These are phyloP conservation scores for Rhincodon typus DNA, from an alignment of 2,797 vertebrate genomes.

Conservation along the genomic window DNA sequence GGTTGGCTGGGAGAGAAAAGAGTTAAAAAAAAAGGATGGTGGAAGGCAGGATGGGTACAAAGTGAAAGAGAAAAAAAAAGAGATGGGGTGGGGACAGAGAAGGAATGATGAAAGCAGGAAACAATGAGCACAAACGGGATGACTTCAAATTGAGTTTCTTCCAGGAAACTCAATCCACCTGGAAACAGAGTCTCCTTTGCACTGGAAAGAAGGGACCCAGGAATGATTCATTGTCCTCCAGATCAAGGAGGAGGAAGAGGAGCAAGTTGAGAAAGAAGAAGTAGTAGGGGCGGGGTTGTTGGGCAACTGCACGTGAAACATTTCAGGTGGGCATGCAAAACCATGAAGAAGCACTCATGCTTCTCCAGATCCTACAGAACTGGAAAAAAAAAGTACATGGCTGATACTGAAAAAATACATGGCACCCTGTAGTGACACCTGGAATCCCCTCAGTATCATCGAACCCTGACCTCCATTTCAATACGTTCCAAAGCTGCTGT, in stretches of 20 bases:
- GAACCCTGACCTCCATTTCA: background rate
- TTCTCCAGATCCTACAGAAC: background rate
- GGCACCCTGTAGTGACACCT: background rate
- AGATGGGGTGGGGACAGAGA: background rate
- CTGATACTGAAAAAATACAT: background rate
- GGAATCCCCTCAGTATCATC: background rate
- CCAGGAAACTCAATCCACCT: background rate
- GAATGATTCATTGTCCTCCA: background rate
- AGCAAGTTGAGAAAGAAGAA: background rate
- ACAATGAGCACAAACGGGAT: background rate
- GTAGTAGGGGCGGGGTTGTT: too few relatives aligned
- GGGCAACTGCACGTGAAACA: background rate
- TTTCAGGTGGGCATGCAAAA: background rate
- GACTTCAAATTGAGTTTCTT: background rate
- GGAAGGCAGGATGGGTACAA: too few relatives aligned
- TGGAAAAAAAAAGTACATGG: too few relatives aligned
- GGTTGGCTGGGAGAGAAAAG: too few relatives aligned
- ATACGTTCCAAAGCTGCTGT: background rate
- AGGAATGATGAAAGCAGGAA: background rate
- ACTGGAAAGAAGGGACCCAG: background rate
- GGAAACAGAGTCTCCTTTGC: background rate
- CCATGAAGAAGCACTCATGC: background rate
- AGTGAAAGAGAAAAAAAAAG: too few relatives aligned
- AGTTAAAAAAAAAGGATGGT: background rate
- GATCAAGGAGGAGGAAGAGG: background rate